phyloP scores from a whole-genome alignment of 2,888 invertebrate genomes.

The Arctia plantaginis region DNA sequence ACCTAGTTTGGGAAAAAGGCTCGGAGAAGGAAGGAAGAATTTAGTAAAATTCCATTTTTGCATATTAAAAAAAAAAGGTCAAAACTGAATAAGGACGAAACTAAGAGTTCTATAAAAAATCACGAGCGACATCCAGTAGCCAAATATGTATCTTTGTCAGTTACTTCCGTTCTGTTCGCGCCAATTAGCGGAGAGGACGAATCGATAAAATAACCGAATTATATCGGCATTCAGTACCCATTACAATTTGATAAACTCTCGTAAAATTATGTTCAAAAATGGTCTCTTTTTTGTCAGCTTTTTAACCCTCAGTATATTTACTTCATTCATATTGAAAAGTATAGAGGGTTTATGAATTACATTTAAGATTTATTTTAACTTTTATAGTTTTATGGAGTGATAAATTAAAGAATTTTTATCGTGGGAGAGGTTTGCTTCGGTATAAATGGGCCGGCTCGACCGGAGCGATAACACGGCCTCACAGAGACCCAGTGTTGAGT shows the following conservation, averaged over 20 bases:
- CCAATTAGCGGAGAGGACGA: conserved; percentile 68
- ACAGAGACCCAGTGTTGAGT: too few relatives aligned
- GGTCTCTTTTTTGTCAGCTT: not conserved
- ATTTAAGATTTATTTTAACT: not conserved
- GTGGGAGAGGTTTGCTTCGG: too few relatives aligned
- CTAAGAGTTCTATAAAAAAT: not conserved
- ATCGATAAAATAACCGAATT: conserved; percentile 74
- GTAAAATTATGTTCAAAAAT: conserved; percentile 22
- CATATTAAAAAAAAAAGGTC: not conserved
- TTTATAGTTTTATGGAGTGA: not conserved
- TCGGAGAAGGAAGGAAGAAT: too few relatives aligned
- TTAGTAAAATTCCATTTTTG: too few relatives aligned
- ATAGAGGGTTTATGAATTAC: conserved; percentile 1
- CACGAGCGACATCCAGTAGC: conserved; percentile 37
- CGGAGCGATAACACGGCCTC: too few relatives aligned
- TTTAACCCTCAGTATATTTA: conserved; percentile 8
- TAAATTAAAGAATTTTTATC: not conserved
- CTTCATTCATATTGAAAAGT: conserved; percentile 5
- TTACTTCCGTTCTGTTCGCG: conserved; percentile 61
- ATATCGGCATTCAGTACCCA: conserved; percentile 54
- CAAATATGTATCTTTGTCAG: conserved; percentile 26
- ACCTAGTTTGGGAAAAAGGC: too few relatives aligned
- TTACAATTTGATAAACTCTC: conserved; percentile 37
- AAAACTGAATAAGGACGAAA: not conserved
- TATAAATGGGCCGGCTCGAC: too few relatives aligned